These are phyloP conservation scores for Chaetops frenatus DNA, from an alignment of 2,113 vertebrate genomes.

Conservation along the genomic window DNA sequence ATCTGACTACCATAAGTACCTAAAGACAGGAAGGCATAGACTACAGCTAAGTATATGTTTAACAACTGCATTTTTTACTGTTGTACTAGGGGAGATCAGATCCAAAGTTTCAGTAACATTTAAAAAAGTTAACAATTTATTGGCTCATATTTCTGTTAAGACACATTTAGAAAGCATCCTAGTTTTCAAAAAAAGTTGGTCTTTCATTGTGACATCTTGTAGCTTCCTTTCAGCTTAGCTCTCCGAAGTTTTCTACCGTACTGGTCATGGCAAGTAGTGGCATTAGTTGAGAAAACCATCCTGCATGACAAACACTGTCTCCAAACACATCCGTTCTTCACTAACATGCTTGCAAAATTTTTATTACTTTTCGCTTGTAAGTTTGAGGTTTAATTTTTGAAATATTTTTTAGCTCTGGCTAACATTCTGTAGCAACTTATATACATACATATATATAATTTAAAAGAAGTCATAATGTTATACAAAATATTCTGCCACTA, in stretches of 20 bases:
- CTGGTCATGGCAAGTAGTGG: background rate
- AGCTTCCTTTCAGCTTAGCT: background rate
- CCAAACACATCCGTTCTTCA: background rate
- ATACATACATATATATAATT: no score
- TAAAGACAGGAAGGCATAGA: background rate
- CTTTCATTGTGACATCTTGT: background rate
- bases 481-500: background rate
- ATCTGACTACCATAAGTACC: background rate
- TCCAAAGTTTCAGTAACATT: background rate
- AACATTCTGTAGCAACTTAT: background rate
- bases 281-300: background rate
- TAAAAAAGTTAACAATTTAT: background rate
- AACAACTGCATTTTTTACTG: background rate
- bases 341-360: background rate
- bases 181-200: background rate
- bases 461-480: background rate
- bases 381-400: background rate
- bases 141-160: background rate
- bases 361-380: background rate
- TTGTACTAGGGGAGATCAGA: background rate
- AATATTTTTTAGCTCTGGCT: background rate
- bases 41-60: background rate
- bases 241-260: background rate
- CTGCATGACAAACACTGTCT: background rate
- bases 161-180: background rate